Evolutionary conservation across 37 sponge, comb jelly and placozoan genomes (phyloP).

Genomic region (Geodia barretti): DNA sequence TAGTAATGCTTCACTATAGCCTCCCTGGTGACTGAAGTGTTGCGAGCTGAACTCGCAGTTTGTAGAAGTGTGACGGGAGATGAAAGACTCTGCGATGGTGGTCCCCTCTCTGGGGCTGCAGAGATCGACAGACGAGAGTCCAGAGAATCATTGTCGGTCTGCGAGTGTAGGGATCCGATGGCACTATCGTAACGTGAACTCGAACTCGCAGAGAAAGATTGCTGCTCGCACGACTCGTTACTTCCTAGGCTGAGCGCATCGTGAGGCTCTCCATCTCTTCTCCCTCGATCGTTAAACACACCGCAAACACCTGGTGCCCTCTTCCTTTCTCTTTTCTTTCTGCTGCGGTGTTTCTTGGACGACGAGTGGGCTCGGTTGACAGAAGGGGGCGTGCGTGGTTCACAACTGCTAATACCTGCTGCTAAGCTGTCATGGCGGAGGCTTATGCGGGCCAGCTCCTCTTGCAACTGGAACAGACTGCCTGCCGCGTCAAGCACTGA

Average conservation of each 20-base stretch:
- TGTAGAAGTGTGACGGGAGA: neutral
- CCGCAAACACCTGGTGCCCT: neutral
- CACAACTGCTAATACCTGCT: neutral
- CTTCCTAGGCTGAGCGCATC: neutral
- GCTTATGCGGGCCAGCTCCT: constrained; percentile 17
- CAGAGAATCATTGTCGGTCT: constrained; percentile 12
- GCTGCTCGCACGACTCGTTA: neutral
- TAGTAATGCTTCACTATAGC: neutral
- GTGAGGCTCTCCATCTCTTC: neutral
- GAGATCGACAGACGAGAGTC: neutral
- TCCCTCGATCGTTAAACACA: neutral
- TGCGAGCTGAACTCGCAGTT: neutral
- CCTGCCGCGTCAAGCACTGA: constrained; percentile 27
- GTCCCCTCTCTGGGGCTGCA: neutral
- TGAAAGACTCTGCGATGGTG: neutral
- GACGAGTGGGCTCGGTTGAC: neutral
- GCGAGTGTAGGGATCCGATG: constrained; percentile 19
- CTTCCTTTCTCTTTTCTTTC: neutral
- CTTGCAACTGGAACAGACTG: constrained; percentile 9
- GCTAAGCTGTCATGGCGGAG: neutral
- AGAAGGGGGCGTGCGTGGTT: no score
- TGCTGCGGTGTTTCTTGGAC: neutral
- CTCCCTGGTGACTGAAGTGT: neutral
- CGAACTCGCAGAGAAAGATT: neutral
- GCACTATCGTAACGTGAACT: constrained; percentile 39